These are phyloP conservation scores for Mastacembelus armatus DNA, from an alignment of 2,797 vertebrate genomes.

Conservation along the genomic window DNA sequence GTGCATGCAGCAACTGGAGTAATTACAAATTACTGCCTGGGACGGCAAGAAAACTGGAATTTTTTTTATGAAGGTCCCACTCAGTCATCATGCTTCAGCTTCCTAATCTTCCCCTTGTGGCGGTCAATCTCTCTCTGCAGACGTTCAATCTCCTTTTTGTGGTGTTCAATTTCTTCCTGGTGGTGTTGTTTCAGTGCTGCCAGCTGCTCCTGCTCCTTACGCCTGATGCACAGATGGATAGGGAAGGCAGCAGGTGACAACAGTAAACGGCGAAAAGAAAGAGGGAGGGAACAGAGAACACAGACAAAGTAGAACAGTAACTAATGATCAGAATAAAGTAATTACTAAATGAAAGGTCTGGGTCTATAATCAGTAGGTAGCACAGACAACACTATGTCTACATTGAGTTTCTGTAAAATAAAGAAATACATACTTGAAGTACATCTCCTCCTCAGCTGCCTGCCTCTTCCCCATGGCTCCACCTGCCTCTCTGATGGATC, in stretches of 20 bases:
- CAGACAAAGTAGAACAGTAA: too few species aligned
- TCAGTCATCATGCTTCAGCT: slow-evolving; percentile 87
- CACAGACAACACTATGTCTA: background rate
- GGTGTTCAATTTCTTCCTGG: slow-evolving; percentile 92
- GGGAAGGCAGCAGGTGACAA: background rate
- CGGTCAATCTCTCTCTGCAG: slow-evolving; percentile 94
- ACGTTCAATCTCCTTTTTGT: slow-evolving; percentile 91
- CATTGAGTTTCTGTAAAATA: background rate
- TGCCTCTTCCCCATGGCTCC: slow-evolving; percentile 90
- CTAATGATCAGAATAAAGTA: background rate
- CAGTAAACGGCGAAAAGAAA: background rate
- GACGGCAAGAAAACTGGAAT: background rate
- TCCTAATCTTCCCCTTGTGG: slow-evolving; percentile 91
- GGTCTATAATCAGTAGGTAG: background rate
- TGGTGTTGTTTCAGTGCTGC: slow-evolving; percentile 88
- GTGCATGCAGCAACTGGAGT: slow-evolving; percentile 40
- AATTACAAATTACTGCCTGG: slow-evolving; percentile 18
- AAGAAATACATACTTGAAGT: slow-evolving; percentile 88
- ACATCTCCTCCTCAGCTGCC: slow-evolving; percentile 92
- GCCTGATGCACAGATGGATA: slow-evolving; percentile 66
- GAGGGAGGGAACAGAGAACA: background rate
- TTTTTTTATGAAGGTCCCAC: background rate
- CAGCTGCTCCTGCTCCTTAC: slow-evolving; percentile 90
- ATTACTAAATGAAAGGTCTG: background rate
- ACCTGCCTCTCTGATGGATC: slow-evolving; percentile 90